phyloP scores from a whole-genome alignment of 2,113 vertebrate species.

The Tympanuchus pallidicinctus region DNA sequence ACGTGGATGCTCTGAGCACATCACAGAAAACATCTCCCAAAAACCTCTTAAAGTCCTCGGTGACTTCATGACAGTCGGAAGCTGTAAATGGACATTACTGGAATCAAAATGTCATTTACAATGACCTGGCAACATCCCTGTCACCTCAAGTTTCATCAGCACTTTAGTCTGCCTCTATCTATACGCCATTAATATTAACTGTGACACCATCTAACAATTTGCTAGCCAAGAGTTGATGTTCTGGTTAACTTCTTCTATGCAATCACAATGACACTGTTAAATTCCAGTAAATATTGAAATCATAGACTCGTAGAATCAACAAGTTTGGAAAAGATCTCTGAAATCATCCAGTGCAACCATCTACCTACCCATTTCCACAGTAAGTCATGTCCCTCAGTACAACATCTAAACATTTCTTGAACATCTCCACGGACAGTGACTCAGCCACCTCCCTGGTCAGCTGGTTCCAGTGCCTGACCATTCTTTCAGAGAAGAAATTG shows the following conservation, averaged over 20 bases:
- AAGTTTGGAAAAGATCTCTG: no score
- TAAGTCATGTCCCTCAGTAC: no score
- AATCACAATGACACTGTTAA: accelerated
- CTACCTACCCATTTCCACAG: no score
- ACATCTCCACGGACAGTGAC: no score
- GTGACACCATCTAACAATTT: background rate
- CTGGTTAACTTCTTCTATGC: background rate
- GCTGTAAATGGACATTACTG: background rate
- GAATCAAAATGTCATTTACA: background rate
- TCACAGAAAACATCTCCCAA: accelerated
- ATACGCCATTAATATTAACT: background rate
- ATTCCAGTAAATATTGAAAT: background rate
- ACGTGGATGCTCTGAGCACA: no score
- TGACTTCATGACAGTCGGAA: accelerated
- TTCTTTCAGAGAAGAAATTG: no score
- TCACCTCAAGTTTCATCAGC: background rate
- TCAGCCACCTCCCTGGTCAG: no score
- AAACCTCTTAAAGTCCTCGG: no score
- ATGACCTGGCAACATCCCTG: background rate
- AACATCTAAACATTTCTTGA: no score
- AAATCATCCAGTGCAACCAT: no score
- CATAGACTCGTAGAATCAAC: no score
- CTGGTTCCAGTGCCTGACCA: no score
- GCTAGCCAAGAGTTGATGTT: background rate
- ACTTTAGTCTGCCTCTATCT: background rate